phyloP scores from a whole-genome alignment of 2,888 invertebrate species.

The Agrotis clavis region DNA sequence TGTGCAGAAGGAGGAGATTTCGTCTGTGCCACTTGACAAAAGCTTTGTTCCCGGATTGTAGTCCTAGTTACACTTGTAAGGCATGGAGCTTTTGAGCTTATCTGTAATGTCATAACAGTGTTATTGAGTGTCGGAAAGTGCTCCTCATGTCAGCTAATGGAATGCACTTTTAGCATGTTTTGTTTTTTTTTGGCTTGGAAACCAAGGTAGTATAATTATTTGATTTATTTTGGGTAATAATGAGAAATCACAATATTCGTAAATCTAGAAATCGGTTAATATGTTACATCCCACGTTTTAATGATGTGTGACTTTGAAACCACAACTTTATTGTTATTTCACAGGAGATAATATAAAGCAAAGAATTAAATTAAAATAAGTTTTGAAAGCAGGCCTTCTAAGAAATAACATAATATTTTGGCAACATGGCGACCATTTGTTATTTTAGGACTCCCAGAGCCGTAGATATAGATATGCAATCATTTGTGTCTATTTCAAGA shows the following conservation, averaged over 20 bases:
- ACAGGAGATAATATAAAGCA: neutral
- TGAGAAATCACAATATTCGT: too few relatives aligned
- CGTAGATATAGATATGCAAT: neutral
- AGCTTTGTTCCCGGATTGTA: neutral
- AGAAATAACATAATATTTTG: neutral
- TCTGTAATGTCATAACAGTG: slow-evolving; percentile 5
- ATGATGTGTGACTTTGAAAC: too few relatives aligned
- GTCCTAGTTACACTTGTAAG: neutral
- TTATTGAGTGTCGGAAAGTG: slow-evolving; percentile 45
- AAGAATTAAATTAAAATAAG: neutral
- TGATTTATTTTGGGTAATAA: too few relatives aligned
- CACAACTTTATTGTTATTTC: too few relatives aligned
- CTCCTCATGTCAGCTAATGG: slow-evolving; percentile 37
- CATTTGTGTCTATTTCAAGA: slow-evolving; percentile 3
- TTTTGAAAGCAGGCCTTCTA: neutral
- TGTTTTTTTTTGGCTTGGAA: slow-evolving; percentile 9
- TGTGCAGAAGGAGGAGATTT: too few relatives aligned
- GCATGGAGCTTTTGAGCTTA: slow-evolving; percentile 13
- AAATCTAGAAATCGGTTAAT: too few relatives aligned
- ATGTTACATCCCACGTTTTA: too few relatives aligned
- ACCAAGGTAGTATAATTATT: too few relatives aligned
- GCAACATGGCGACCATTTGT: neutral
- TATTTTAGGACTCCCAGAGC: slow-evolving; percentile 12
- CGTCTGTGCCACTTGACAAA: neutral
- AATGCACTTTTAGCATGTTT: slow-evolving; percentile 26